These are phyloP conservation scores for Metellina segmentata DNA, from an alignment of 2,888 invertebrate species.

Conservation along the genomic window DNA sequence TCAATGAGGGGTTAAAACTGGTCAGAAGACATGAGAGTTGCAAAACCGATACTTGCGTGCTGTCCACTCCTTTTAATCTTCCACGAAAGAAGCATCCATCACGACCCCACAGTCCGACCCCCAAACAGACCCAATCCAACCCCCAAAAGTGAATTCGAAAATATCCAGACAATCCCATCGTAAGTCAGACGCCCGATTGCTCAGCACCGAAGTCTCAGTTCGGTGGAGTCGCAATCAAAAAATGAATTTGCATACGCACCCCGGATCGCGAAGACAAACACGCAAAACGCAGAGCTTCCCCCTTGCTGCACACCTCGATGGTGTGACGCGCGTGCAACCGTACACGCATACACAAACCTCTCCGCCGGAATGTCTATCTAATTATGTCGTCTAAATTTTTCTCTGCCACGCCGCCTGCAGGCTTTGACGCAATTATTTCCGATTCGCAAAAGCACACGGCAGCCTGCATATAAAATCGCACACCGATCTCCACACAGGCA, in stretches of 20 bases:
- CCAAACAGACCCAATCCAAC: too few species aligned
- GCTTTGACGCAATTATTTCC: slow-evolving; percentile 66
- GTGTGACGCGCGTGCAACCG: slow-evolving; percentile 16
- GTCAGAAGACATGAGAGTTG: too few species aligned
- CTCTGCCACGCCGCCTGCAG: slow-evolving; percentile 45
- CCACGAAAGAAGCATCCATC: too few species aligned
- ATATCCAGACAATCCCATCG: too few species aligned
- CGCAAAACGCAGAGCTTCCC: neutral
- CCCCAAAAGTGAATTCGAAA: too few species aligned
- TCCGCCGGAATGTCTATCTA: slow-evolving; percentile 59
- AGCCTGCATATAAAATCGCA: neutral
- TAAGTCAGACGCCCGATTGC: too few species aligned
- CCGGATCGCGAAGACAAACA: slow-evolving; percentile 31
- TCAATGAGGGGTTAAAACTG: too few species aligned
- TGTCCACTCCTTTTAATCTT: too few species aligned
- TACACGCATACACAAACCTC: slow-evolving; percentile 10
- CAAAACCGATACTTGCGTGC: too few species aligned
- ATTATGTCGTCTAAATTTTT: slow-evolving; percentile 68
- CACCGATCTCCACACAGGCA: neutral
- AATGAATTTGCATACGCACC: slow-evolving; percentile 67
- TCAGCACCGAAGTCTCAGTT: too few species aligned
- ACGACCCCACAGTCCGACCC: too few species aligned
- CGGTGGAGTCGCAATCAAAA: neutral
- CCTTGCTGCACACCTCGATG: slow-evolving; percentile 16
- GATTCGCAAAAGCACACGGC: neutral